Conservation (phyloP, 2,797 vertebrate species). For the Dendrocincla tyrannina region DNA sequence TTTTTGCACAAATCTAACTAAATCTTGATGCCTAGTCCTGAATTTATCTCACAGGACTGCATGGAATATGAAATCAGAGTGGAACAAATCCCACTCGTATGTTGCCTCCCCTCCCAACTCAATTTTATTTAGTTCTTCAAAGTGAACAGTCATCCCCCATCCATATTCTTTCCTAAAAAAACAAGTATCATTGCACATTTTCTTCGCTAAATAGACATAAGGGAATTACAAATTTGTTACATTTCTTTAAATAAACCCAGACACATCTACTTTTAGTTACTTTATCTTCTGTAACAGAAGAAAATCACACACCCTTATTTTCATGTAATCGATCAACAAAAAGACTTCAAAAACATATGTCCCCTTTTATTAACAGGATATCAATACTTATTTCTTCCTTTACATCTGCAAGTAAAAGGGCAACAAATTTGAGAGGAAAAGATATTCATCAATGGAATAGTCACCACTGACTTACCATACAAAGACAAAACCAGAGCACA, state of each 20-base stretch:
- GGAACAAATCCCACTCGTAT: background rate
- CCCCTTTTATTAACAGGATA: background rate
- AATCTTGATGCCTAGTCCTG: background rate
- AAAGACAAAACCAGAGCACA: constrained; percentile 12
- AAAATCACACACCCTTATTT: background rate
- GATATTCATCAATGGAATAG: background rate
- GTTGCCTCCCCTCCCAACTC: background rate
- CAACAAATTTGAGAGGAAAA: background rate
- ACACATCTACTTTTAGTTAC: background rate
- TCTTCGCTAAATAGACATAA: background rate
- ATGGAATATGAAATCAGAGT: background rate
- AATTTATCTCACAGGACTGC: background rate
- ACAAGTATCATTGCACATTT: background rate
- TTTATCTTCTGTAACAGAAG: background rate
- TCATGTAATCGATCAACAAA: background rate
- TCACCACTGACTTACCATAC: background rate
- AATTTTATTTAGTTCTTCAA: background rate
- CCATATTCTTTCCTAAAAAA: background rate
- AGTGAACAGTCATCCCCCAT: background rate
- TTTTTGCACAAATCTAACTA: background rate
- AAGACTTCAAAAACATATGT: background rate
- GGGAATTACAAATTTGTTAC: background rate
- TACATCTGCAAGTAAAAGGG: background rate
- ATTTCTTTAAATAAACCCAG: background rate
- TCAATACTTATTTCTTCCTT: background rate